Base-by-base conservation (phyloP, 2,888 invertebrate genomes). In the Chirona hameri region DNA sequence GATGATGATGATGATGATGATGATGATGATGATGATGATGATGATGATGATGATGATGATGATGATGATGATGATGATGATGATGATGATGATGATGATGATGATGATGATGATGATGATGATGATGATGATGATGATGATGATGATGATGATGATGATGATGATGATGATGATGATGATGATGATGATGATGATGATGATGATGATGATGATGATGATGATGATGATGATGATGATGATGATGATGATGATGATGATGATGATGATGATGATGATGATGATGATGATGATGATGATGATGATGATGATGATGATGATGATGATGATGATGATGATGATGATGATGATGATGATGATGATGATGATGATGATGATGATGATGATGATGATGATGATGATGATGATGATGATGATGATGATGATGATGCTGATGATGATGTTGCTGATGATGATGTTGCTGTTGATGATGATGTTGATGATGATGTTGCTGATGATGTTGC, bases 1-100 rank as follows among this genome's bases (percentile, higher is more conserved):
- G 65, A 65, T 65, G 65, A 65, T 65, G 65, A 65, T 65, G 65
- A 65, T 65, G 65, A 65, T 65, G 65, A 65, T 65, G 65, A 65
- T 65, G 65, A 65, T 65, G 65, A 65, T 65, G 65, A 65, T 65
- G 65, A 65, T 65, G 65, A 65, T 65, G 65, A 65, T 65, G 65
- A 65, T 65, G 65, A 65, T 65, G 65, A 65, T 65, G 65, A 65
- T 65, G 65, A 65, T 65, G 65, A 65, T 65, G 65, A 65, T 65
- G 65, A 65, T 65, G 65, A 65, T 65, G 65, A 65, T 65, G 65
- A 65, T 65, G 65, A 65, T 65, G 65, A 65, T 65, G 65, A 65
- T 65, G 65, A 65, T 65, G 65, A 65, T 65, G 65, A 65, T 65
- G 65, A 65, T 65, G 65, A 65, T 65, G 65, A 65, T 65, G 65